A percentile compares a stretch with the other conserved stretches of the same genome.
phyloP scores from a whole-genome alignment of 2,797 vertebrate species.

The Lagocephalus sceleratus region DNA sequence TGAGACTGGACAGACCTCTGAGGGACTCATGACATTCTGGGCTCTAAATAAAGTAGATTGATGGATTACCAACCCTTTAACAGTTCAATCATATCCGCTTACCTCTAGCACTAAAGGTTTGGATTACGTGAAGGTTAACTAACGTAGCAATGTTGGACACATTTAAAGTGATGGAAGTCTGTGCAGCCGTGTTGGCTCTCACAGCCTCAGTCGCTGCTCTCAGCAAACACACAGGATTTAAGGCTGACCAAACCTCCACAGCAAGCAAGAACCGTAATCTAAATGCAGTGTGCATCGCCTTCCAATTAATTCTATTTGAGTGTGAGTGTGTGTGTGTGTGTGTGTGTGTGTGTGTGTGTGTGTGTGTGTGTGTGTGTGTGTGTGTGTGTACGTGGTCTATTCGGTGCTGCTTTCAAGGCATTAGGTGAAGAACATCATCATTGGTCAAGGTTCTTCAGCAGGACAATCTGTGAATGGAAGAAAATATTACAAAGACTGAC shows the following conservation, averaged over 20 bases:
- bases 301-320: conserved; percentile 40
- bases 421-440: conserved; percentile 6
- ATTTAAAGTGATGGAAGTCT: too few species aligned
- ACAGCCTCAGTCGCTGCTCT: too few species aligned
- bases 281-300: conserved; percentile 16
- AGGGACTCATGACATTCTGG: too few species aligned
- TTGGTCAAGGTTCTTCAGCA: conserved; percentile 18
- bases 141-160: too few species aligned
- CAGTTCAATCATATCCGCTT: too few species aligned
- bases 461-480: neutral
- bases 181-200: too few species aligned
- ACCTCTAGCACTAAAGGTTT: too few species aligned
- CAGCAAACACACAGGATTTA: conserved; percentile 4
- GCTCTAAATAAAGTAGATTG: too few species aligned
- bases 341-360: conserved; percentile 16
- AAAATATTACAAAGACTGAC: conserved; percentile 2
- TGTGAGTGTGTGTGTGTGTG: conserved; percentile 23
- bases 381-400: conserved; percentile 11
- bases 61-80: too few species aligned
- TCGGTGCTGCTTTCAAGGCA: conserved; percentile 21
- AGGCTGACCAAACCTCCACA: conserved; percentile 12
- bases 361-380: conserved; percentile 31
- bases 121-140: too few species aligned
- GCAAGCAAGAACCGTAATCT: conserved; percentile 15
- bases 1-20: too few species aligned